A percentile compares a stretch with the other conserved stretches of the same genome.
phyloP scores from a whole-genome alignment of 1,140 invertebrate species.

The Episyrphus balteatus region DNA sequence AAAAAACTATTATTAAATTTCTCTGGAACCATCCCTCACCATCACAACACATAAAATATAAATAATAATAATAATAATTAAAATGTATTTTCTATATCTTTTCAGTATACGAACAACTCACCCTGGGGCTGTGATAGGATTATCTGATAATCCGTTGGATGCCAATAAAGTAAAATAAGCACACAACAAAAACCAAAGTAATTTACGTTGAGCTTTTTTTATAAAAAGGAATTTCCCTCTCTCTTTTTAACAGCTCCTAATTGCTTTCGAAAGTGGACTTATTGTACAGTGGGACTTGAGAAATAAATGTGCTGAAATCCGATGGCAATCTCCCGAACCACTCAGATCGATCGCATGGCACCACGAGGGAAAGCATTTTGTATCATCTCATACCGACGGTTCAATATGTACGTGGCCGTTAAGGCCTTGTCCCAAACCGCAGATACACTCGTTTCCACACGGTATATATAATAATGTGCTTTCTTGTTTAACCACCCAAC shows the following conservation, averaged over 20 bases:
- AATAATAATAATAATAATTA: not conserved
- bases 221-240: not conserved
- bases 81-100: conserved; percentile 22
- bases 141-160: conserved; percentile 92
- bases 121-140: conserved; percentile 86
- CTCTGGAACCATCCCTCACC: too few species aligned
- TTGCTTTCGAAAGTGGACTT: conserved; percentile 91
- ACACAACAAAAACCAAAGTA: not conserved
- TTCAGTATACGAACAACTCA: conserved; percentile 85
- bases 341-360: conserved; percentile 89
- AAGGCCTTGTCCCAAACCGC: conserved; percentile 61
- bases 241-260: conserved; percentile 63
- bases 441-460: conserved; percentile 78
- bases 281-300: conserved; percentile 94
- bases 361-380: conserved; percentile 95
- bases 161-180: conserved; percentile 68
- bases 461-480: conserved; percentile 47
- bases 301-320: conserved; percentile 65
- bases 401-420: conserved; percentile 86
- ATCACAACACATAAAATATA: too few species aligned
- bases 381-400: conserved; percentile 92
- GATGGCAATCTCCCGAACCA: conserved; percentile 67
- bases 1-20: too few species aligned
- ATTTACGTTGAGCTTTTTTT: not conserved
- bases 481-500: not conserved